Base-by-base conservation (phyloP, 2,888 invertebrate species). In the Diarsia dahlii region DNA sequence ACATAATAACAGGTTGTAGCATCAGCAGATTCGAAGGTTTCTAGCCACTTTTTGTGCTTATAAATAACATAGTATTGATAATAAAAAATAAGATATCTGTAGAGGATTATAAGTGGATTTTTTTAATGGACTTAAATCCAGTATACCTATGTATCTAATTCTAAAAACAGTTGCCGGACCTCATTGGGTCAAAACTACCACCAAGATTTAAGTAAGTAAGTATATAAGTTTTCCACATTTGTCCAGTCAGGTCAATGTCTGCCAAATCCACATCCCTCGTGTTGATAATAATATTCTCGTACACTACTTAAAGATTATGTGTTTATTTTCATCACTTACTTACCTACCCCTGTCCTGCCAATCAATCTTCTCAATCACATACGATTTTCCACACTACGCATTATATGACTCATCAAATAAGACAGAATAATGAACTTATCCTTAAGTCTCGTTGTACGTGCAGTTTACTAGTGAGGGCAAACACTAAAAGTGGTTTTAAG, bases 11-110 rank as follows among this genome's bases (percentile, higher is more conserved):
- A 69, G 56, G 67, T 65, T 68, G 64, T 68, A 58, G 23, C 50
- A 60, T 77, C 72, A 23, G 12, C 54, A 56, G 67, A 65, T 72
- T 81, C 9, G 48, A 80, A 76, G 80, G 67, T 18, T 67, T 60
- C 18, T 3, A 46, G 15, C 12, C 12, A 71, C 60, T 81, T 77
- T 77, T 72, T 72, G 48, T 60, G 3, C 9, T 18, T 34, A 69
- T 77, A 77, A 71, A 71, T 68, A 76, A 64, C 39, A 62, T 52
- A 20, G 4, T 13, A 56, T 63, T 39, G 39, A 23, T 28, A 0
- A 28, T 39, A 46, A 39, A 39, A 39, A 39, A 39, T 39, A 39
- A 39, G 39, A 39, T 8, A 39, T 28, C 28, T 28, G 10, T 54
- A 5, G 15, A 52, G 13, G 1, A 28, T 28, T 23, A 39, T 20